These are phyloP conservation scores for Pycnonotus jocosus DNA, from an alignment of 2,113 vertebrate species.

Conservation along the genomic window DNA sequence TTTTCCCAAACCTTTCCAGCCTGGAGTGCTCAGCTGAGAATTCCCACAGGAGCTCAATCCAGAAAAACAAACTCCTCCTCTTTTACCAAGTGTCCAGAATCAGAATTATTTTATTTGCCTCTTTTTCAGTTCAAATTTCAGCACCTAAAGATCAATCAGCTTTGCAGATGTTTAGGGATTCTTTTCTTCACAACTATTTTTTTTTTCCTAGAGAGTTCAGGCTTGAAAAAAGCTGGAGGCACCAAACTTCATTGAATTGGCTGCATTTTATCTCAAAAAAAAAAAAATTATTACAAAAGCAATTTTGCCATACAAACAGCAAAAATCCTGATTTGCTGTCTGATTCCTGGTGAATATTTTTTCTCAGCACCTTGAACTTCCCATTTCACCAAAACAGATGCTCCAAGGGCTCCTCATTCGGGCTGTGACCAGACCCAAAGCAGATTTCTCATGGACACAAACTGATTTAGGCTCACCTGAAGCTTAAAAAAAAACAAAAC, in stretches of 20 bases:
- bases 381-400: not conserved
- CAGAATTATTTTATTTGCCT: not conserved
- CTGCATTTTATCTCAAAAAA: not conserved
- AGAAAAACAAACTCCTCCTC: not conserved
- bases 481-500: not conserved
- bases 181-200: not conserved
- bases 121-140: not conserved
- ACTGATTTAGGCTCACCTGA: not conserved
- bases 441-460: not conserved
- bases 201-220: not conserved
- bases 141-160: not conserved
- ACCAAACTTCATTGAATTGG: not conserved
- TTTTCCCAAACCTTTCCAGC: not conserved
- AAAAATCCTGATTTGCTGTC: not conserved
- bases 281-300: not conserved
- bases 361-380: not conserved
- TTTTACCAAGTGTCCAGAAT: not conserved
- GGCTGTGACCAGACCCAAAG: not conserved
- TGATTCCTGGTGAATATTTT: not conserved
- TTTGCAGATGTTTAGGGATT: not conserved
- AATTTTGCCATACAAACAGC: not conserved
- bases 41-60: accelerated
- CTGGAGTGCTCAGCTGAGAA: not conserved
- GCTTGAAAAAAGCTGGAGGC: not conserved
- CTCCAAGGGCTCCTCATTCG: not conserved